A percentile compares a stretch with the other conserved stretches of the same genome.
These are phyloP conservation scores for Danaus chrysippus DNA, from an alignment of 2,888 invertebrate genomes.

Conservation along the genomic window DNA sequence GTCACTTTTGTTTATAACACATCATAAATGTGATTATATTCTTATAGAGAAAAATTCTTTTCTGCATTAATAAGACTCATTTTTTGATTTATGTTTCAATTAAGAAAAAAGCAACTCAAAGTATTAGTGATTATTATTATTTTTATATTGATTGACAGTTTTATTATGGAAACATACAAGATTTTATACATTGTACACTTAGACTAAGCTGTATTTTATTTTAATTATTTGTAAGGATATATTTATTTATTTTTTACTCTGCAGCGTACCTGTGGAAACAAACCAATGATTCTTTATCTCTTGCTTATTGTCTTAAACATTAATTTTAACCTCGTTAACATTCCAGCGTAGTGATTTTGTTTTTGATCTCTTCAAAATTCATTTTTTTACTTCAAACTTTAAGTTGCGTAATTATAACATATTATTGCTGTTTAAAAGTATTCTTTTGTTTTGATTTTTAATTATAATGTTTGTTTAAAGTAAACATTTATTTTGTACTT, in stretches of 20 bases:
- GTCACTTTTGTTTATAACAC: neutral
- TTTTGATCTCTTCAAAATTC: conserved; percentile 9
- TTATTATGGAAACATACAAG: neutral
- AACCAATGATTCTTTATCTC: conserved; percentile 56
- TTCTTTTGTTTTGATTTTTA: no score
- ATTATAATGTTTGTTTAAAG: no score
- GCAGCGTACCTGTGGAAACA: conserved; percentile 59
- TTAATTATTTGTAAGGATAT: conserved; percentile 27
- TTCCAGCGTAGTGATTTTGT: conserved; percentile 47
- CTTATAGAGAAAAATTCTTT: no score
- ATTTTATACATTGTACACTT: conserved; percentile 2
- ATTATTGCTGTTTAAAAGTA: no score
- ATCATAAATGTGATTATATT: neutral
- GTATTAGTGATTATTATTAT: no score
- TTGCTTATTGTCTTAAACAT: neutral
- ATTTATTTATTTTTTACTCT: conserved; percentile 37
- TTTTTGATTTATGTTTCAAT: no score
- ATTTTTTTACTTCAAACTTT: no score
- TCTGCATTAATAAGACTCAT: no score
- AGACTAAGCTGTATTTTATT: conserved; percentile 6
- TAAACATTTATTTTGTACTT: no score
- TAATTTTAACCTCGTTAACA: conserved; percentile 36
- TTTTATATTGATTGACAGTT: no score
- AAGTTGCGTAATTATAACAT: no score
- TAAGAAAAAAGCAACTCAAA: no score